Evolutionary conservation across 2,113 vertebrate genomes (phyloP).

Genomic region (Symphodus melops): DNA sequence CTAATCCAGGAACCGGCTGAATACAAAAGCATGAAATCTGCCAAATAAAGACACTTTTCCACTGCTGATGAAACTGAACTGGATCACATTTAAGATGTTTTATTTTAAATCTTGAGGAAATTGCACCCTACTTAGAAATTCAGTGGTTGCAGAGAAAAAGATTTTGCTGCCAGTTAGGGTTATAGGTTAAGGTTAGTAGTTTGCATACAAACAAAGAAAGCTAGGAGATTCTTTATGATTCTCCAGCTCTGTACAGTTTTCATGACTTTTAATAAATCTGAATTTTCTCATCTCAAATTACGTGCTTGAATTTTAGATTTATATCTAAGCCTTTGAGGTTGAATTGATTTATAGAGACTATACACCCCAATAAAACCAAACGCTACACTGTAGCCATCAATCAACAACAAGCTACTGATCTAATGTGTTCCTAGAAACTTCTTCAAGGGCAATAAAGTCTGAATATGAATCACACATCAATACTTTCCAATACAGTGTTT

Average conservation of each 20-base stretch:
- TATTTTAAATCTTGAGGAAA: conserved; percentile 10
- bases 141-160: not conserved
- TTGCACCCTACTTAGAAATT: not conserved
- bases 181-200: not conserved
- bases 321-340: not conserved
- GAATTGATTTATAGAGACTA: conserved; percentile 26
- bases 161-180: not conserved
- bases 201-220: not conserved
- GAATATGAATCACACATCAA: conserved; percentile 27
- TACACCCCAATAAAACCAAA: not conserved
- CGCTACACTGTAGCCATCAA: conserved; percentile 10
- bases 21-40: conserved; percentile 20
- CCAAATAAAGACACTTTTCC: conserved; percentile 31
- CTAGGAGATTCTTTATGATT: not conserved
- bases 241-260: not conserved
- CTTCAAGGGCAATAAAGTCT: conserved; percentile 31
- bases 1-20: not conserved
- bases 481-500: conserved; percentile 30
- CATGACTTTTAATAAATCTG: not conserved
- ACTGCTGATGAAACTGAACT: conserved; percentile 20
- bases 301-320: too few relatives aligned
- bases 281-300: not conserved
- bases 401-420: conserved; percentile 23
- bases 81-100: not conserved
- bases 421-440: conserved; percentile 29